Base-by-base conservation (phyloP, 1,140 invertebrate genomes). In the Heliconius hewitsoni region DNA sequence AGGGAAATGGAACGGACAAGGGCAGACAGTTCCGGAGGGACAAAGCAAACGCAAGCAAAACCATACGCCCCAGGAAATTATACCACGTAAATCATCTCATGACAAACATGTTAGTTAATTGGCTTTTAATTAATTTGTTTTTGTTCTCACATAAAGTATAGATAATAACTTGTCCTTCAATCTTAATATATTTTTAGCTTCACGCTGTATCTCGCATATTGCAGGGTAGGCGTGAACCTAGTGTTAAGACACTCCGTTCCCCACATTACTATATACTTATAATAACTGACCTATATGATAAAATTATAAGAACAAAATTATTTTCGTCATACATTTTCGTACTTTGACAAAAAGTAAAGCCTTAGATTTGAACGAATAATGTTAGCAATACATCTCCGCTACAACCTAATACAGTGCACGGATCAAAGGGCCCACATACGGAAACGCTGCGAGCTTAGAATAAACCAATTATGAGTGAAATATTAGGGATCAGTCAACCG, bases 401-500 rank as follows among this genome's bases (percentile, higher is more conserved):
- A 89, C 90, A 89, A 88, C 85, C 89, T 92, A 94, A 94, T 94
- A 94, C 91, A 94, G 79, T 91, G 89, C 86, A 79, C 89, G 92
- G 93, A 94, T 94, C 93, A 94, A 94, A 94, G 89, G 89, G 83
- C 80, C 83, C 88, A 91, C 91, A 93, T 88, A 94, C 91, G 91
- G 91, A 90, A 91, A 87, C 87, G 90, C 90, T 88, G 88, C 82
- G 84, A 93, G 93, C 93, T 93, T 94, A 94, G 93, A 92, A 94
- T 94, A 94, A 94, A 94, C 93, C 93, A 94, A 94, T 94, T 94
- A 94, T 94, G 91, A 94, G 91, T 92, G 91, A 94, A 94, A 94
- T 94, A 94, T 94, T 94, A 93, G 93, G 93, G 93, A 94, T 94
- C 93, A 93, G 87, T 84, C 84, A 85, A 84, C 76, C 80, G 80